Percentiles rank a stretch among this genome's conserved stretches.
phyloP scores from a whole-genome alignment of 2,797 vertebrate genomes.

The Clarias pachynema region DNA sequence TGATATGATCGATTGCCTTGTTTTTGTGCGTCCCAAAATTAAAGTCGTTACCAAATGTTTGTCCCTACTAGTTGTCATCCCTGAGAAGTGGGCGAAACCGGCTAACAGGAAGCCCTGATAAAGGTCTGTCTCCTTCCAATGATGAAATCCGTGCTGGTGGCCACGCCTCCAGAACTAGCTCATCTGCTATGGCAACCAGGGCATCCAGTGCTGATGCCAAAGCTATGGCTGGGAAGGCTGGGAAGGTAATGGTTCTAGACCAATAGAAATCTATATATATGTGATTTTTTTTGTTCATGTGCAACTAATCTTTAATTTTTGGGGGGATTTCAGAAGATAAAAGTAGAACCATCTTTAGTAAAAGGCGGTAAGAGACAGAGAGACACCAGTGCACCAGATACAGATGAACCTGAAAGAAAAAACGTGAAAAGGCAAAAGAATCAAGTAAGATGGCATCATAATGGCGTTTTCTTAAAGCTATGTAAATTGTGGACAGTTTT shows the following conservation, averaged over 20 bases:
- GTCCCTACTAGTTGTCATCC: slow-evolving; percentile 83
- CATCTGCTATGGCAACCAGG: slow-evolving; percentile 85
- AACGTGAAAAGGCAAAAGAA: slow-evolving; percentile 91
- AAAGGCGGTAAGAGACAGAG: slow-evolving; percentile 92
- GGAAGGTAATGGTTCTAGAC: slow-evolving; percentile 78
- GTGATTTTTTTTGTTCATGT: not conserved
- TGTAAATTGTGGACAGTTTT: not conserved
- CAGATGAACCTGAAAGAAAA: slow-evolving; percentile 84
- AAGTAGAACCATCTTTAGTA: slow-evolving; percentile 86
- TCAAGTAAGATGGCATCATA: slow-evolving; percentile 75
- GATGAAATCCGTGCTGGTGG: slow-evolving; percentile 89
- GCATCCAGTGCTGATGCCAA: slow-evolving; percentile 91
- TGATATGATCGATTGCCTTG: not conserved
- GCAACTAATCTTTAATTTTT: not conserved
- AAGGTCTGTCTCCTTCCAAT: slow-evolving; percentile 81
- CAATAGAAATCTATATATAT: not conserved
- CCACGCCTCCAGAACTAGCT: slow-evolving; percentile 85
- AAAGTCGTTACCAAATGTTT: not conserved
- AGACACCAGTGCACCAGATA: slow-evolving; percentile 85
- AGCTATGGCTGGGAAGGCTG: slow-evolving; percentile 84
- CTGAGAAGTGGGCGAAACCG: slow-evolving; percentile 96
- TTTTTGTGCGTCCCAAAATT: not conserved
- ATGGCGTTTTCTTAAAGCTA: not conserved
- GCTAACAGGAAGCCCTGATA: slow-evolving; percentile 87
- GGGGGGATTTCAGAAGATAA: slow-evolving; percentile 81